phyloP scores from a whole-genome alignment of 2,888 invertebrate genomes.

The Nudaria mundana region DNA sequence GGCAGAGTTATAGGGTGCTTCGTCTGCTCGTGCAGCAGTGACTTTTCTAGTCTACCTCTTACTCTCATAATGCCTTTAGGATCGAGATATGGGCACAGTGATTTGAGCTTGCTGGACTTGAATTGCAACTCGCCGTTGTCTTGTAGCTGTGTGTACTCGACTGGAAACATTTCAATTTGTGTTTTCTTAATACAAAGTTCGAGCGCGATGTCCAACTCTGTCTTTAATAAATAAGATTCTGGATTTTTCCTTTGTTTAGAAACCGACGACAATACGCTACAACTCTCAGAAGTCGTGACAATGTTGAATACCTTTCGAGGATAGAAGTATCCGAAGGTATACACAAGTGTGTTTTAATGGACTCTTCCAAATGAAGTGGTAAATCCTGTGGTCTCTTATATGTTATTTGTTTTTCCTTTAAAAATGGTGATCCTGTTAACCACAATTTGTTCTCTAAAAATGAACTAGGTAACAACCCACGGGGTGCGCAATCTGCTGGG shows the following conservation, averaged over 20 bases:
- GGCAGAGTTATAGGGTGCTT: no score
- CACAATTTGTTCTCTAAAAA: slow-evolving; percentile 3
- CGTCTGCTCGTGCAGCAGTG: no score
- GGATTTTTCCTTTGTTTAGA: no score
- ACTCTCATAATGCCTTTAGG: no score
- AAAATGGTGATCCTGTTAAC: slow-evolving; percentile 9
- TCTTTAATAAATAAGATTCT: slow-evolving; percentile 1
- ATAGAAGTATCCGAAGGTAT: not conserved
- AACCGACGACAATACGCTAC: slow-evolving; percentile 2
- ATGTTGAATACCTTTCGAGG: slow-evolving; percentile 2
- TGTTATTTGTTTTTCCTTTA: not conserved
- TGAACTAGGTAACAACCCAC: slow-evolving; percentile 9
- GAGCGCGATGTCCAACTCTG: slow-evolving; percentile 1
- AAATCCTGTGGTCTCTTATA: slow-evolving; percentile 1
- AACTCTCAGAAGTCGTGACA: not conserved
- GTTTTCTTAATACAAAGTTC: not conserved
- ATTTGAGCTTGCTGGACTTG: slow-evolving; percentile 1
- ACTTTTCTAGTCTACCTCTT: no score
- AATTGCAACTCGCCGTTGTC: not conserved
- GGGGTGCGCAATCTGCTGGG: slow-evolving; percentile 16
- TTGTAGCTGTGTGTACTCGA: not conserved
- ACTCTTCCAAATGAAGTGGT: slow-evolving; percentile 3
- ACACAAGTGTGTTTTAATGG: not conserved
- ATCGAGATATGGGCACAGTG: not conserved
- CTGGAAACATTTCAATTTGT: slow-evolving; percentile 2